These are phyloP conservation scores for Dreissena rostriformis DNA, from an alignment of 1,140 invertebrate genomes.

Conservation along the genomic window DNA sequence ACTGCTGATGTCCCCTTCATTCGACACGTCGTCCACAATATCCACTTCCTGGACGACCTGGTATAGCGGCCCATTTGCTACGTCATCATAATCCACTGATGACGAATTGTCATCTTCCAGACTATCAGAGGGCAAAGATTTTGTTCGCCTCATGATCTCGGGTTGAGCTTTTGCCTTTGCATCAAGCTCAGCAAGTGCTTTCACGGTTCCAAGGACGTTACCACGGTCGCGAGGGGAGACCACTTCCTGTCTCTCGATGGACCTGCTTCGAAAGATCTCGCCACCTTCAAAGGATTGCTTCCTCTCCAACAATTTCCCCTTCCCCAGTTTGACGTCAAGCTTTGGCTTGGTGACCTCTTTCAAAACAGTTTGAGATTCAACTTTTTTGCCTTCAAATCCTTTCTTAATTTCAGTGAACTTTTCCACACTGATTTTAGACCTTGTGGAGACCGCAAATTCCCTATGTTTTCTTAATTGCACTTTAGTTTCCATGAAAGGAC, in stretches of 20 bases:
- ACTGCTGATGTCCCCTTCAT: conserved; percentile 57
- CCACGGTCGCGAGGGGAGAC: conserved; percentile 29
- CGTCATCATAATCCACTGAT: conserved; percentile 30
- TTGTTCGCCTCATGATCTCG: conserved; percentile 18
- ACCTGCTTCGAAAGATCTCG: conserved; percentile 4
- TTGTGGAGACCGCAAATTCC: conserved; percentile 37
- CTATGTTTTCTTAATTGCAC: background rate
- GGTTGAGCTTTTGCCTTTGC: conserved; percentile 42
- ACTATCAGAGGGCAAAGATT: conserved; percentile 40
- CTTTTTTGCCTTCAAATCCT: conserved; percentile 40
- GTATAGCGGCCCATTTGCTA: background rate
- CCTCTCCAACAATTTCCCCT: conserved; percentile 34
- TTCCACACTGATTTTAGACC: conserved; percentile 23
- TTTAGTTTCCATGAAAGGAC: background rate
- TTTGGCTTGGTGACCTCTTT: conserved; percentile 30
- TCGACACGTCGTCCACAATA: conserved; percentile 50
- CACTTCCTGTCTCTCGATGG: conserved; percentile 19
- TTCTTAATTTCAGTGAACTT: conserved; percentile 54
- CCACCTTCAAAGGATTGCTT: conserved; percentile 52
- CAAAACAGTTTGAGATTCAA: conserved; percentile 11
- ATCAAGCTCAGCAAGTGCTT: conserved; percentile 49
- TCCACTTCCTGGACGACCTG: conserved; percentile 1
- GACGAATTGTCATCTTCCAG: conserved; percentile 28
- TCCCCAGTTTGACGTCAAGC: conserved; percentile 3
- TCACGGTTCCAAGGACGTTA: conserved; percentile 28